Evolutionary conservation across 2,113 vertebrate species (phyloP).

Genomic region (Mirza zaza): DNA sequence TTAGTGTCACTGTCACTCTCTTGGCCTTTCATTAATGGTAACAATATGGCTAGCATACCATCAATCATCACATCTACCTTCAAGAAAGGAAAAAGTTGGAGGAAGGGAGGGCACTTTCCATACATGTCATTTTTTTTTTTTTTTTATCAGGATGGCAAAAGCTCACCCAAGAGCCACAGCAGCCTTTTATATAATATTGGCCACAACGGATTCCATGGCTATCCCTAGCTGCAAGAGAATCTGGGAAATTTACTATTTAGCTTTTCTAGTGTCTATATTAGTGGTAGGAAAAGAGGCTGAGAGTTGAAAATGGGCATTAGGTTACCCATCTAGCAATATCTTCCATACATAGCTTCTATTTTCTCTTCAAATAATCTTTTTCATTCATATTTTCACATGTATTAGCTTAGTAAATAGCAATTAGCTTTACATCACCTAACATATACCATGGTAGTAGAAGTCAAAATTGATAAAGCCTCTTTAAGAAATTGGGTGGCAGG

Average conservation of each 20-base stretch:
- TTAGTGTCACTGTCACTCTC: not conserved
- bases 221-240: not conserved
- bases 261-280: not conserved
- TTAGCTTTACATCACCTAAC: not conserved
- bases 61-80: not conserved
- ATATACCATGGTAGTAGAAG: not conserved
- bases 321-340: not conserved
- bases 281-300: not conserved
- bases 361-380: not conserved
- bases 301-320: not conserved
- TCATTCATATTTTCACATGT: not conserved
- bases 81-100: not conserved
- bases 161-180: not conserved
- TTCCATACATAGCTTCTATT: not conserved
- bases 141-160: not conserved
- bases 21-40: not conserved
- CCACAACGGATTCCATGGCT: not conserved
- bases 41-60: not conserved
- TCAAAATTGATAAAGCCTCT: slow-evolving; percentile 26
- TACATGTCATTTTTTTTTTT: not conserved
- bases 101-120: not conserved
- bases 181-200: not conserved
- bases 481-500: slow-evolving; percentile 14
- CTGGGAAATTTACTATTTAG: not conserved
- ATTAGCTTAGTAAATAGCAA: not conserved